phyloP scores from a whole-genome alignment of 53 echinoderm and acorn worm species.

The Holothuria leucospilota region DNA sequence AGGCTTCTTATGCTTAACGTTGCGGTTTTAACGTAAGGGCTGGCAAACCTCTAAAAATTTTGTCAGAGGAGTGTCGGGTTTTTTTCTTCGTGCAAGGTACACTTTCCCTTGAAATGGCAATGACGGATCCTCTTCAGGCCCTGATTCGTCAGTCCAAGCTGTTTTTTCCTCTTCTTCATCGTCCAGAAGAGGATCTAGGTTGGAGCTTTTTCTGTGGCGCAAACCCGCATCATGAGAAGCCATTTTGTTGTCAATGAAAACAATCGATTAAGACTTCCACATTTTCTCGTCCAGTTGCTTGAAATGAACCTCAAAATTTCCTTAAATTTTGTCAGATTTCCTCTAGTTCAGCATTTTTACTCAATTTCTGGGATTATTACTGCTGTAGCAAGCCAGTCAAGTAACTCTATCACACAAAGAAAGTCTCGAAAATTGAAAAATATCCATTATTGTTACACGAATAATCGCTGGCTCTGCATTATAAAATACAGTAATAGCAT shows the following conservation, averaged over 20 bases:
- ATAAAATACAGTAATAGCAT: too few species aligned
- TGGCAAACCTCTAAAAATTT: constrained; percentile 76
- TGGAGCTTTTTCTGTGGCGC: constrained; percentile 5
- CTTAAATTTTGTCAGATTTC: too few species aligned
- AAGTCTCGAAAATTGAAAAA: too few species aligned
- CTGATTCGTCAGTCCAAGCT: constrained; percentile 75
- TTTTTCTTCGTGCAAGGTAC: constrained; percentile 86
- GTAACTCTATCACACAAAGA: too few species aligned
- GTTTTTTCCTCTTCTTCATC: constrained; percentile 65
- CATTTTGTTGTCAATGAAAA: constrained; percentile 47
- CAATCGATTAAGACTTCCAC: constrained; percentile 6
- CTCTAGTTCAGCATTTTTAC: too few species aligned
- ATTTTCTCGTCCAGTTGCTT: too few species aligned
- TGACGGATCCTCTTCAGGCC: constrained; percentile 71
- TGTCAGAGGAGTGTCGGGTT: constrained; percentile 80
- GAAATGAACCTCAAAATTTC: too few species aligned
- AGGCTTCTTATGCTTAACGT: too few species aligned
- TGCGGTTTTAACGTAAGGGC: background rate
- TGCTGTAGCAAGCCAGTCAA: too few species aligned
- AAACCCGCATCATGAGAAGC: background rate
- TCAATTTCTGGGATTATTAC: too few species aligned
- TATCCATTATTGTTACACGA: too few species aligned
- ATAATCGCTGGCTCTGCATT: too few species aligned
- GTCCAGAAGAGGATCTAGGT: background rate
- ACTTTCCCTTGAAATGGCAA: constrained; percentile 91